These are phyloP conservation scores for Epinotia nisella DNA, from an alignment of 2,888 invertebrate species.

Conservation along the genomic window DNA sequence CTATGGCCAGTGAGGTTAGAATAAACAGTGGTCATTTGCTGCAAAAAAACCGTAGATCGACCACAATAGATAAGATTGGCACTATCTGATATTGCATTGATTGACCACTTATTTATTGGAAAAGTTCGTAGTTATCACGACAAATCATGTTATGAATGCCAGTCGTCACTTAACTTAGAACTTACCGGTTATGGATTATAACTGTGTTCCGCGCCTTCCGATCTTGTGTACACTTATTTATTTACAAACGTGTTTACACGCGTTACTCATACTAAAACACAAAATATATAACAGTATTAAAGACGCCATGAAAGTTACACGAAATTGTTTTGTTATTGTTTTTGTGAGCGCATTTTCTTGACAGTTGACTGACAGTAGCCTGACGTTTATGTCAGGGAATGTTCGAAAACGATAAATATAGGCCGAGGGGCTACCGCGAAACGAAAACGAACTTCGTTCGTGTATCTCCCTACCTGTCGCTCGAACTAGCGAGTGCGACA, in stretches of 20 bases:
- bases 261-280: neutral
- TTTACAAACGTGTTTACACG: no score
- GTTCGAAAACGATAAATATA: neutral
- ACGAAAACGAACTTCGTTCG: no score
- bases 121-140: neutral
- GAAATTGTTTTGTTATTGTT: constrained; percentile 1
- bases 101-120: neutral
- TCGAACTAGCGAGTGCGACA: no score
- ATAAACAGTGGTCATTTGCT: neutral
- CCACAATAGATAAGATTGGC: neutral
- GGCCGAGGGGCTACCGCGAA: no score
- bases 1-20: neutral
- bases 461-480: no score
- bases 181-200: constrained; percentile 14
- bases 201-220: neutral
- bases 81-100: neutral
- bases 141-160: neutral
- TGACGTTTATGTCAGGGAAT: neutral
- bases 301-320: neutral
- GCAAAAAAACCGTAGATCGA: neutral
- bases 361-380: neutral
- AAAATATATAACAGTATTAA: neutral
- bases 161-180: neutral
- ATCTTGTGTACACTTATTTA: neutral
- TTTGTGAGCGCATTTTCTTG: neutral